Conservation (phyloP, 2,888 invertebrate species). For the Aphodius granarius region DNA sequence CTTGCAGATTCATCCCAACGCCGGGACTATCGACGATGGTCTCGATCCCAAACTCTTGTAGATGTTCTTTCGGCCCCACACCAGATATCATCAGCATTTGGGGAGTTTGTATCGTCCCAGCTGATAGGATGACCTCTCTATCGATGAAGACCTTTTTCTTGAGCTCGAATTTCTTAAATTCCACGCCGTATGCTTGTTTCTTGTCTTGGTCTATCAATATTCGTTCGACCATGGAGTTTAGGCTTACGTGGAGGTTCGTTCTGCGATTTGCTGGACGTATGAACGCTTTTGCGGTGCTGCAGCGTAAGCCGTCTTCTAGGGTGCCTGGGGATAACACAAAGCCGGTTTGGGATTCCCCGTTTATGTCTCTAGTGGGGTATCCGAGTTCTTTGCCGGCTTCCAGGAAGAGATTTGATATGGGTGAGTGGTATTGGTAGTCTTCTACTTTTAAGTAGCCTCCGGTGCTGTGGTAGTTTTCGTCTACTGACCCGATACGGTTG, state of each 20-base stretch:
- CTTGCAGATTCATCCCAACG: constrained; percentile 81
- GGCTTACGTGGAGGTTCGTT: constrained; percentile 72
- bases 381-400: constrained; percentile 71
- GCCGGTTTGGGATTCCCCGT: constrained; percentile 78
- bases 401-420: constrained; percentile 69
- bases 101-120: constrained; percentile 82
- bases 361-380: constrained; percentile 71
- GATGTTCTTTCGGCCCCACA: constrained; percentile 68
- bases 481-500: constrained; percentile 66
- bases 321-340: constrained; percentile 73
- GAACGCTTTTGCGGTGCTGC: constrained; percentile 83
- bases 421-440: constrained; percentile 69
- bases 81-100: constrained; percentile 88
- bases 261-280: constrained; percentile 68
- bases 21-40: constrained; percentile 66
- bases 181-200: constrained; percentile 65
- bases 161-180: constrained; percentile 62
- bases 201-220: constrained; percentile 64
- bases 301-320: constrained; percentile 74
- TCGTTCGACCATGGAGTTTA: constrained; percentile 69
- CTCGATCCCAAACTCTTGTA: constrained; percentile 60
- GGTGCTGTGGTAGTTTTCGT: constrained; percentile 67
- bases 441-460: constrained; percentile 77
- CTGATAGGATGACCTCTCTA: constrained; percentile 82
- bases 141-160: constrained; percentile 59